Evolutionary conservation across 2,797 vertebrate genomes (phyloP), one percentile per base, ranked within the genome.

Genomic region (Calcarius lapponicus): DNA sequence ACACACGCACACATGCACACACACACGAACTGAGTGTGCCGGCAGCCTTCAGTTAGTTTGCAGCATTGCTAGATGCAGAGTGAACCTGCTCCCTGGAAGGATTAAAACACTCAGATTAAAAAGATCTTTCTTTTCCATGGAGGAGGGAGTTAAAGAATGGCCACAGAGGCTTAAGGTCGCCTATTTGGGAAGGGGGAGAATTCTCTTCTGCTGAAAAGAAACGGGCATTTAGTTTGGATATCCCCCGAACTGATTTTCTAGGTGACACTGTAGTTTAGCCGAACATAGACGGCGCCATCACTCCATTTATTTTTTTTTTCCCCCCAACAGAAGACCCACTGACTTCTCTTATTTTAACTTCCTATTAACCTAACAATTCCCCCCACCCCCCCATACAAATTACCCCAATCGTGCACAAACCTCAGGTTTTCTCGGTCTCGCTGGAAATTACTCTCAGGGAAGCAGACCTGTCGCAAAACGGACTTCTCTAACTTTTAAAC

Each of bases 241-340:
- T 96, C 93, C 94, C 97, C 96, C 82, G 90, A 96, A 96, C 96
- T 96, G 95, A 96, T 97, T 96, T 97, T 96, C 97, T 96, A 94
- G 97, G 95, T 97, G 96, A 98, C 97, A 97, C 97, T 97, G 96
- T 96, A 97, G 98, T 98, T 97, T 91, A 96, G 92, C 92, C 79
- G 96, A 97, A 97, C 97, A 97, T 97, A 98, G 98, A 98, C 98
- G 98, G 98, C 98, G 98, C 98, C 98, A 98, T 98, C 98, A 98
- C 98, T 98, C 98, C 97, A 98, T 98, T 92, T 95, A 97, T 96
- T 91, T 93, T 94, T 90, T 92, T 87, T 92, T 65, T n/a, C n/a
- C 85, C 96, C 96, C 92, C 94, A 91, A 26, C 42, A 91, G 91
- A 96, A 97, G 92, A 97, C 95, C 95, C 96, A 97, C 88, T 91